Evolutionary conservation across 2,797 vertebrate genomes (phyloP).

Genomic region (Schizothorax lantsangensis): DNA sequence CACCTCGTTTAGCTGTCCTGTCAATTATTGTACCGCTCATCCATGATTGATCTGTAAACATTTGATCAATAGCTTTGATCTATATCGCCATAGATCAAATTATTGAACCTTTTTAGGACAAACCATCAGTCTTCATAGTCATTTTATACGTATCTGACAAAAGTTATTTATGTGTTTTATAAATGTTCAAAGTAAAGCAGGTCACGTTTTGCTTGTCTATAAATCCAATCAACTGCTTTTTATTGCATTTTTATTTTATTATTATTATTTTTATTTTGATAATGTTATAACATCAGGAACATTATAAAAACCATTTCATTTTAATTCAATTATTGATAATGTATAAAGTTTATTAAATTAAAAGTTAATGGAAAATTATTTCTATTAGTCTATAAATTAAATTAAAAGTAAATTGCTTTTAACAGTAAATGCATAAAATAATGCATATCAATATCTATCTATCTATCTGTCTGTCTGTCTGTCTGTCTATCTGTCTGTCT

Average conservation of each 20-base stretch:
- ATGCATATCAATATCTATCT: no score
- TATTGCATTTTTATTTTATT: not conserved
- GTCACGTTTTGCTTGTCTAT: not conserved
- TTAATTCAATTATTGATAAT: no score
- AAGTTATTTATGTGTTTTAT: conserved; percentile 15
- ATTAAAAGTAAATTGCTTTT: no score
- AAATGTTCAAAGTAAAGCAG: conserved; percentile 8
- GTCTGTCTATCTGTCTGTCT: no score
- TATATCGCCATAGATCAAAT: conserved; percentile 45
- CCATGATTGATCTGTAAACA: conserved; percentile 29
- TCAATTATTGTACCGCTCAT: conserved; percentile 24
- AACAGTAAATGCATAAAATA: no score
- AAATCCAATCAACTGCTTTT: not conserved
- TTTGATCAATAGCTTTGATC: conserved; percentile 44
- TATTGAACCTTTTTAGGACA: not conserved
- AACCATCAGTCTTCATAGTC: conserved; percentile 21
- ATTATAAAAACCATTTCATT: no score
- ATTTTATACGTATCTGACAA: conserved; percentile 12
- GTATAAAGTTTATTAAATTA: no score
- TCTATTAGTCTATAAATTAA: no score
- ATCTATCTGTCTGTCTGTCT: no score
- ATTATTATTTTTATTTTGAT: not conserved
- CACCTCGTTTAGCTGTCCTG: conserved; percentile 58
- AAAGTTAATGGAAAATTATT: no score
- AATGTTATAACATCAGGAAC: not conserved